These are phyloP conservation scores for Dioctria linearis DNA, from an alignment of 2,888 invertebrate genomes.

Conservation along the genomic window DNA sequence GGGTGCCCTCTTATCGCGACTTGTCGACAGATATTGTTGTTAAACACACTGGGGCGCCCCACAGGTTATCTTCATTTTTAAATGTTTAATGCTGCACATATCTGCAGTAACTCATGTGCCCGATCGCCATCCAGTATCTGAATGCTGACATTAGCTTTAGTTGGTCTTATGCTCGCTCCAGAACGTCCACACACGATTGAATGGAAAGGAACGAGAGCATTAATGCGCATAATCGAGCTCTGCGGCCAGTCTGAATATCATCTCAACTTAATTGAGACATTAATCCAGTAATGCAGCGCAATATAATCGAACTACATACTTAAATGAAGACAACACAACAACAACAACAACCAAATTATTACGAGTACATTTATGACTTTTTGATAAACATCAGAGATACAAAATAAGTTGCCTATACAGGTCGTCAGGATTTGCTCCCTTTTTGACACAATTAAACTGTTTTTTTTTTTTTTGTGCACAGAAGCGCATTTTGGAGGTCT, in stretches of 20 bases:
- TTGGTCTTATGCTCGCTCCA: slow-evolving; percentile 9
- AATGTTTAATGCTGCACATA: slow-evolving; percentile 43
- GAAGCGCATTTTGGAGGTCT: slow-evolving; percentile 23
- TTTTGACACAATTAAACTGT: no score
- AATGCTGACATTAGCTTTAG: neutral
- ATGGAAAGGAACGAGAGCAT: neutral
- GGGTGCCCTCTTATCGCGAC: slow-evolving; percentile 61
- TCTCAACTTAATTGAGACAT: slow-evolving; percentile 50
- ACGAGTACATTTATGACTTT: slow-evolving; percentile 43
- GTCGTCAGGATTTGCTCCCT: no score
- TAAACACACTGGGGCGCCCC: slow-evolving; percentile 61
- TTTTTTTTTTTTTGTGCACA: neutral
- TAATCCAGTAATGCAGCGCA: slow-evolving; percentile 34
- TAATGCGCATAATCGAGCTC: slow-evolving; percentile 31
- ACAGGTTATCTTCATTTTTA: slow-evolving; percentile 53
- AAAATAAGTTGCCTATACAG: no score
- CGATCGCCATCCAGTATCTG: neutral
- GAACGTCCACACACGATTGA: neutral
- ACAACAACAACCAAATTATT: slow-evolving; percentile 10
- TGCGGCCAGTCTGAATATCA: slow-evolving; percentile 32
- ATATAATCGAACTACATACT: slow-evolving; percentile 52
- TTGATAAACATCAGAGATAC: slow-evolving; percentile 4
- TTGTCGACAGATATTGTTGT: slow-evolving; percentile 64
- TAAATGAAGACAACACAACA: neutral
- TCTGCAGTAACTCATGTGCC: slow-evolving; percentile 28